Evolutionary conservation across 2,113 vertebrate species (phyloP).

Genomic region (Cryptoleucopteryx plumbea): DNA sequence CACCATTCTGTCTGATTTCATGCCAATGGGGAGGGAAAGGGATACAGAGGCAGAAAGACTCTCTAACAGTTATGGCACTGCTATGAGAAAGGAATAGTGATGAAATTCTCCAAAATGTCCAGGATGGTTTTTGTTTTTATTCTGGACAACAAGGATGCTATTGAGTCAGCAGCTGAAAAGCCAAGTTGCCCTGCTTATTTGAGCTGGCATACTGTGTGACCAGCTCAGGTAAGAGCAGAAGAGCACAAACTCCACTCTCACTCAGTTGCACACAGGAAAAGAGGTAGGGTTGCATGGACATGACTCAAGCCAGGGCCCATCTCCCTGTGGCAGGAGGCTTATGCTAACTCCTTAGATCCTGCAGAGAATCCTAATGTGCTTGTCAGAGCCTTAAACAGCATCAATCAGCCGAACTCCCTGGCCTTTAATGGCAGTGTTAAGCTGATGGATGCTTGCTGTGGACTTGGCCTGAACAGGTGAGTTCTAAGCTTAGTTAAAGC

Average conservation of each 20-base stretch:
- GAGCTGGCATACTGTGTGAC: background rate
- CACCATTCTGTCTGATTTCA: background rate
- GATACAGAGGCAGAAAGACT: background rate
- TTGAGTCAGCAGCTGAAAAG: slow-evolving; percentile 8
- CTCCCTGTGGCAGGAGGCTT: background rate
- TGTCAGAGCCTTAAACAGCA: slow-evolving; percentile 24
- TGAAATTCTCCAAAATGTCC: background rate
- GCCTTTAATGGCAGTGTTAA: background rate
- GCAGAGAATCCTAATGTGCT: background rate
- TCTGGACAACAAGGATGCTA: background rate
- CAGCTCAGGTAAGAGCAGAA: background rate
- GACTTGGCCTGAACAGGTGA: background rate
- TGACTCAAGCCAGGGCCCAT: background rate
- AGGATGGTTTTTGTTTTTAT: background rate
- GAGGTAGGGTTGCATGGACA: background rate
- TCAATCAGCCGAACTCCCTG: slow-evolving; percentile 32
- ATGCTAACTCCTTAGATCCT: background rate
- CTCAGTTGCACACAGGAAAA: background rate
- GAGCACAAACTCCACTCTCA: background rate
- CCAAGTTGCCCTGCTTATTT: background rate
- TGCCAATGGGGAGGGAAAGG: background rate
- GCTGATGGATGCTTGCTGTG: slow-evolving; percentile 25
- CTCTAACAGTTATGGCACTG: background rate
- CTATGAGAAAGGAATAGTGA: background rate
- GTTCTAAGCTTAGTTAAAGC: slow-evolving; percentile 53